Evolutionary conservation across 1,140 invertebrate species (phyloP).

Genomic region (Ceratitis capitata): DNA sequence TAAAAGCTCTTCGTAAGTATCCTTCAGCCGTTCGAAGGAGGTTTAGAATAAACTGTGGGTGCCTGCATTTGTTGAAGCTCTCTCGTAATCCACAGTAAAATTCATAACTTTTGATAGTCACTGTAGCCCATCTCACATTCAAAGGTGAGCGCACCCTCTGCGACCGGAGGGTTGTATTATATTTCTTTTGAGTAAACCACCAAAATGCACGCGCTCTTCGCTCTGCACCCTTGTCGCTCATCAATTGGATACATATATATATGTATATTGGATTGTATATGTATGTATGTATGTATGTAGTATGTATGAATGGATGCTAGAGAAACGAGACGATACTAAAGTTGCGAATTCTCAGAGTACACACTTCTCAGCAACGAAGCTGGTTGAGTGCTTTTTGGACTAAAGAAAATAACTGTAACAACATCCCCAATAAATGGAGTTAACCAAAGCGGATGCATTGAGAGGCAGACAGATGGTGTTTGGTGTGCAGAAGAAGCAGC

Average conservation of each 20-base stretch:
- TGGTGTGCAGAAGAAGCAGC: neutral
- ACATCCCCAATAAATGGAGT: neutral
- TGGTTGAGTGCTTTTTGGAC: neutral
- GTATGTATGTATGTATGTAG: neutral
- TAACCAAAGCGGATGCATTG: neutral
- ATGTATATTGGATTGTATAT: too few species aligned
- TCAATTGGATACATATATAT: neutral
- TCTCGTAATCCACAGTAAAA: neutral
- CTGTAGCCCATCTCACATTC: neutral
- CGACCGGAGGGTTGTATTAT: neutral
- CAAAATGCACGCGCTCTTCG: neutral
- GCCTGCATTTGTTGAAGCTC: too few species aligned
- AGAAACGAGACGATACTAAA: neutral
- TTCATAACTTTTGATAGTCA: neutral
- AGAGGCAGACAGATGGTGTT: neutral
- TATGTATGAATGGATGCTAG: neutral
- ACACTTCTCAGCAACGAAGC: neutral
- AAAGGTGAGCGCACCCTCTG: neutral
- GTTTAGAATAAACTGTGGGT: too few species aligned
- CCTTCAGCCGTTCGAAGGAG: too few species aligned
- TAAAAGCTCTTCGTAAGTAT: too few species aligned
- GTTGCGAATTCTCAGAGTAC: slow-evolving; percentile 25
- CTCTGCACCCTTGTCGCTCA: neutral
- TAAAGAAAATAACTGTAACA: neutral
- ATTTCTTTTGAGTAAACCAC: slow-evolving; percentile 27